Evolutionary conservation across 2,113 vertebrate species (phyloP).

Genomic region (Stercorarius parasiticus): DNA sequence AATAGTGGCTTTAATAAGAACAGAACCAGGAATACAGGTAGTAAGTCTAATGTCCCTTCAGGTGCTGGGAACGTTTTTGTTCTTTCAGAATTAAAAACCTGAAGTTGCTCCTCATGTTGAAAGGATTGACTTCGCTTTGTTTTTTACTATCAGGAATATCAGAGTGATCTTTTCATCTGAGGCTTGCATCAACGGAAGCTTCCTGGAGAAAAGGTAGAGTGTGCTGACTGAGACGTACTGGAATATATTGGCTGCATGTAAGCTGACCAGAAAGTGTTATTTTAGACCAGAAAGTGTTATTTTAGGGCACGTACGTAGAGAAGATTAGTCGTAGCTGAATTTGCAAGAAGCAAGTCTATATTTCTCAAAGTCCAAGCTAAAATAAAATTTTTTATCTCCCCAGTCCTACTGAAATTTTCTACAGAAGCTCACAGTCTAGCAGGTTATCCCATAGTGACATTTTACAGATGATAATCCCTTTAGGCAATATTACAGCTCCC

Average conservation of each 20-base stretch:
- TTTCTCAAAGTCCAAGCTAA: background rate
- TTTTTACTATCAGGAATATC: constrained; percentile 40
- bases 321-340: background rate
- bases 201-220: constrained; percentile 58
- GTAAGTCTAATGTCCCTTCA: background rate
- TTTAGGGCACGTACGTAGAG: background rate
- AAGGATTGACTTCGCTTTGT: background rate
- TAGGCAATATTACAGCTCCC: background rate
- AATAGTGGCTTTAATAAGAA: background rate
- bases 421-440: background rate
- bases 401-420: background rate
- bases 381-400: background rate
- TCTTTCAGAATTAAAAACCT: background rate
- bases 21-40: background rate
- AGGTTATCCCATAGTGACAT: background rate
- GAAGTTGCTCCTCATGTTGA: background rate
- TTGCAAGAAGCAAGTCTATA: background rate
- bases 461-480: background rate
- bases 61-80: background rate
- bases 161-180: constrained; percentile 57
- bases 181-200: constrained; percentile 70
- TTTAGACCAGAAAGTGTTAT: background rate
- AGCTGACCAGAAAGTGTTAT: background rate
- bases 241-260: background rate
- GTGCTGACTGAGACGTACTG: background rate